Percentiles rank a stretch among this genome's conserved stretches.
Evolutionary conservation across 2,888 invertebrate species (phyloP).

Genomic region (Lampropteryx suffumata): DNA sequence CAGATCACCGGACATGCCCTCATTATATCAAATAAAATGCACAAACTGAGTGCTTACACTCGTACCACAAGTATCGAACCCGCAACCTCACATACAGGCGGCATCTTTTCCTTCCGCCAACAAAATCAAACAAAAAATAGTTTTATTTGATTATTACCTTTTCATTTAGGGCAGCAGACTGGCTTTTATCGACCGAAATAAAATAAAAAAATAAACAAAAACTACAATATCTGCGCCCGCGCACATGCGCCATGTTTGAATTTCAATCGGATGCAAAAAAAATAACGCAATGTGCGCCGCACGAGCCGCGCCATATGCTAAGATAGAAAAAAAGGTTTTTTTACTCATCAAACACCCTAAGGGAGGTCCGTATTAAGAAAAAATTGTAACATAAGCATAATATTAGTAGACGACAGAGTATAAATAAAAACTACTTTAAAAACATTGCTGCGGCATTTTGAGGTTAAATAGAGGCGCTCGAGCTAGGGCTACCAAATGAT

Average conservation of each 20-base stretch:
- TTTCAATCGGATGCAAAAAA: constrained; percentile 81
- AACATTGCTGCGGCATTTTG: constrained; percentile 58
- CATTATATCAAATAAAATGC: no score
- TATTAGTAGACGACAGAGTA: constrained; percentile 68
- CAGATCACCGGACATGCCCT: no score
- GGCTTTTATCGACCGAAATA: constrained; percentile 50
- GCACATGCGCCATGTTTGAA: constrained; percentile 73
- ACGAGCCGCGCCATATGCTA: constrained; percentile 75
- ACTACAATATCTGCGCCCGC: constrained; percentile 59
- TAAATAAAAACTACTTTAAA: constrained; percentile 69
- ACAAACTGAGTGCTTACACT: no score
- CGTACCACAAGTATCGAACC: no score
- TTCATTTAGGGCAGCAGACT: constrained; percentile 45
- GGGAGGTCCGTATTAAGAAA: constrained; percentile 69
- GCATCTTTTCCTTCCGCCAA: constrained; percentile 14
- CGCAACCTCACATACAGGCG: constrained; percentile 9
- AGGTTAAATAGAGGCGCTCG: constrained; percentile 67
- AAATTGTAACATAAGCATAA: constrained; percentile 80
- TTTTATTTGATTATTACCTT: constrained; percentile 56
- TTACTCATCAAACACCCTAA: constrained; percentile 70
- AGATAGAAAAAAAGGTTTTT: constrained; percentile 62
- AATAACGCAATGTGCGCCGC: constrained; percentile 77
- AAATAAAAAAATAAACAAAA: constrained; percentile 57
- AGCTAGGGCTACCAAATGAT: constrained; percentile 17
- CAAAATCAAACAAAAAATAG: constrained; percentile 31